phyloP scores from a whole-genome alignment of 2,888 invertebrate genomes.

The Eulithis testata region DNA sequence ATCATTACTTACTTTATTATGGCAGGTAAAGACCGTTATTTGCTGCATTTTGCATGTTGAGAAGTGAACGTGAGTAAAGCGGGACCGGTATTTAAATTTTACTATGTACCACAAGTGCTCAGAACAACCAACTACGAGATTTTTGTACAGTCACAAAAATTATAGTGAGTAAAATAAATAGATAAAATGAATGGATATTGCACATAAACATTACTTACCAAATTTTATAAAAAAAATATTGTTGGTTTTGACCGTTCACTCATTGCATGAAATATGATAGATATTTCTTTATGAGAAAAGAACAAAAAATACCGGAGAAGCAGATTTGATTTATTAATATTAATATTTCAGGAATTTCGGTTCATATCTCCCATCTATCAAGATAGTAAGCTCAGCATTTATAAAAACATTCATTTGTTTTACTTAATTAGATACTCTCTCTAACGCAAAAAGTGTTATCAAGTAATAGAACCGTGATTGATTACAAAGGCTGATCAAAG shows the following conservation, averaged over 20 bases:
- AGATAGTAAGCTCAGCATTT: background rate
- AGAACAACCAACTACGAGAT: background rate
- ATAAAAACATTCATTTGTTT: background rate
- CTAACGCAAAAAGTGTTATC: background rate
- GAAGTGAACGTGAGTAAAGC: slow-evolving; percentile 16
- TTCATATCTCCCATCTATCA: too few relatives aligned
- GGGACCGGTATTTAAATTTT: background rate
- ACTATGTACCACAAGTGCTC: background rate
- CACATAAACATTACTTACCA: too few relatives aligned
- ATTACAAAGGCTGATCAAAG: slow-evolving; percentile 27
- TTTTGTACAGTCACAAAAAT: background rate
- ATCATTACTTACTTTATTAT: slow-evolving; percentile 54
- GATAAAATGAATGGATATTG: too few relatives aligned
- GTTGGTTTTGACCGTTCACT: too few relatives aligned
- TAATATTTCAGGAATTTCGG: too few relatives aligned
- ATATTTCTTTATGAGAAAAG: too few relatives aligned
- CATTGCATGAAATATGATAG: too few relatives aligned
- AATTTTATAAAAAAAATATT: too few relatives aligned
- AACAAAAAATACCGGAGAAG: too few relatives aligned
- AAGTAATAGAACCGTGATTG: slow-evolving; percentile 23
- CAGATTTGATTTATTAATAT: too few relatives aligned
- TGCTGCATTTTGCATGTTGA: slow-evolving; percentile 35
- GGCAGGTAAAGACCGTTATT: slow-evolving; percentile 39
- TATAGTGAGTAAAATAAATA: too few relatives aligned
- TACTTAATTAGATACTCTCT: background rate